A percentile compares a stretch with the other conserved stretches of the same genome.
phyloP scores from a whole-genome alignment of 2,797 vertebrate genomes.

The Poliocrania exsul region DNA sequence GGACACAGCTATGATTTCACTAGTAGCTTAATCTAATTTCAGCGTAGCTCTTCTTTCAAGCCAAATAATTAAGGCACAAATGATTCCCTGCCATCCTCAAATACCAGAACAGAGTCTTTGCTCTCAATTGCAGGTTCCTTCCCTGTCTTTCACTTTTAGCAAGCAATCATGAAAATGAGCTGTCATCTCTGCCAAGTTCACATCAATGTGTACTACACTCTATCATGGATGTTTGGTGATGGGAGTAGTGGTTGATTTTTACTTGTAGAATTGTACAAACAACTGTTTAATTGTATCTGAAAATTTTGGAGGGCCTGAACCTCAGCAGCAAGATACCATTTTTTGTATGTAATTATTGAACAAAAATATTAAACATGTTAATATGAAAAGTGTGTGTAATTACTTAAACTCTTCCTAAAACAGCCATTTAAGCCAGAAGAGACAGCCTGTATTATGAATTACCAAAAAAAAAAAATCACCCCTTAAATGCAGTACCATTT shows the following conservation, averaged over 20 bases:
- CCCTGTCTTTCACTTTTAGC: not conserved
- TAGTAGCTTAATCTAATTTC: not conserved
- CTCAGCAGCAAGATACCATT: not conserved
- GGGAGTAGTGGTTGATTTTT: not conserved
- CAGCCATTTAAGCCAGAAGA: not conserved
- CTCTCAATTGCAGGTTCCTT: not conserved
- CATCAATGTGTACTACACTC: not conserved
- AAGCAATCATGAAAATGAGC: not conserved
- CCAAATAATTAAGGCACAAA: not conserved
- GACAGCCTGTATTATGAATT: not conserved
- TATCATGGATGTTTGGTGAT: not conserved
- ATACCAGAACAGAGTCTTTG: not conserved
- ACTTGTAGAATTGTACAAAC: not conserved
- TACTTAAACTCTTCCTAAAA: not conserved
- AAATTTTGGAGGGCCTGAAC: not conserved
- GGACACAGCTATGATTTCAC: not conserved
- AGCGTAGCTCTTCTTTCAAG: not conserved
- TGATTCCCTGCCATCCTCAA: not conserved
- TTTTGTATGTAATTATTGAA: not conserved
- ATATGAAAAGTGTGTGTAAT: not conserved
- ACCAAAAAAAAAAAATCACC: not conserved
- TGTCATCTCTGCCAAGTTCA: not conserved
- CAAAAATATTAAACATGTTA: not conserved
- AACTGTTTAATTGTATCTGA: not conserved
- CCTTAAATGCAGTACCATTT: not conserved